These are phyloP conservation scores for Entomobrya proxima DNA, from an alignment of 2,888 invertebrate species.

Conservation along the genomic window DNA sequence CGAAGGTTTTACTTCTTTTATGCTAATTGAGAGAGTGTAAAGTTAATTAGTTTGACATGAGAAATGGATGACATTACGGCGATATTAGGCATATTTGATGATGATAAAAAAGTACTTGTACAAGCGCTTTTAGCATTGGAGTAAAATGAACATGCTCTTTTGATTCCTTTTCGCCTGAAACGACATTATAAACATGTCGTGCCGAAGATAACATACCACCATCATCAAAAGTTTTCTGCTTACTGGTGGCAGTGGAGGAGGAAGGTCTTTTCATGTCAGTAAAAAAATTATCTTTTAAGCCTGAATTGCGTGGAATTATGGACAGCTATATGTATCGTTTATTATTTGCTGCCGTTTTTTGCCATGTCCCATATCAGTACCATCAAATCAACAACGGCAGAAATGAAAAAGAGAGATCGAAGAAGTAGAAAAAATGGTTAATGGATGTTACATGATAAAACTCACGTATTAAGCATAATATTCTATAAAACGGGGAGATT, in stretches of 20 bases:
- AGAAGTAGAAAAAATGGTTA: slow-evolving; percentile 46
- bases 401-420: not conserved
- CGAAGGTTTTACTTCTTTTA: slow-evolving; percentile 58
- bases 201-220: slow-evolving; percentile 33
- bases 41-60: slow-evolving; percentile 68
- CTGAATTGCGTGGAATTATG: slow-evolving; percentile 17
- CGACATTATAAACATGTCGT: slow-evolving; percentile 40
- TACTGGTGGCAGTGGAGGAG: slow-evolving; percentile 40
- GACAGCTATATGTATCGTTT: no score
- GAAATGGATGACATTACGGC: slow-evolving; percentile 57
- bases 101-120: slow-evolving; percentile 19
- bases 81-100: not conserved
- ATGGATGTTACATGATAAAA: slow-evolving; percentile 66
- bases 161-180: slow-evolving; percentile 41
- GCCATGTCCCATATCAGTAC: not conserved
- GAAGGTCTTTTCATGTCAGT: slow-evolving; percentile 54
- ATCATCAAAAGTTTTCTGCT: not conserved
- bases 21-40: slow-evolving; percentile 68
- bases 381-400: not conserved
- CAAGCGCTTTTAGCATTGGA: not conserved
- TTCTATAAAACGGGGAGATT: slow-evolving; percentile 43
- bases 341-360: not conserved
- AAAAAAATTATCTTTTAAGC: slow-evolving; percentile 43
- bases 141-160: not conserved
- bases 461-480: slow-evolving; percentile 51